Base-by-base conservation (phyloP, 2,113 vertebrate genomes). In the Trematomus loennbergii region DNA sequence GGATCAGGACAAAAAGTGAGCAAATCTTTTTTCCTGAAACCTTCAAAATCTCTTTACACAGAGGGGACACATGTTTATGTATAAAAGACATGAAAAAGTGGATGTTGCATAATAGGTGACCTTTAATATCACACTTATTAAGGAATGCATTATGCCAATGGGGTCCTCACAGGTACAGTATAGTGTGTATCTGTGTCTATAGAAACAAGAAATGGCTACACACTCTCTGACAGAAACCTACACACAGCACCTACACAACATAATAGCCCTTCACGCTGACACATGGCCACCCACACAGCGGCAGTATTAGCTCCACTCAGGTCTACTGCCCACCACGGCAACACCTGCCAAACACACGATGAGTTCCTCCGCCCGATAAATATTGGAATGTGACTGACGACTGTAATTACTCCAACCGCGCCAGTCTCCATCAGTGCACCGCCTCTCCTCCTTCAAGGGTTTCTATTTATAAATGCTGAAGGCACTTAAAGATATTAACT, bases 301-400 rank as follows among this genome's bases (percentile, higher is more conserved):
- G 83, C 90, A 91, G 84, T 89, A 90, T 90, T 91, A 91, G 90
- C 84, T 88, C 55, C 78, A 74, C 88, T 87, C 85, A 79, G 83
- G 80, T 87, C 85, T 61, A 63, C 72, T 67, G 74, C 87, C 75
- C 84, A 88, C 79, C 71, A 77, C 40, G 58, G 79, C 73, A 59
- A 58, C 43, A 64, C 74, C 83, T 83, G 84, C 72, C 75, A 78
- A 71, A 73, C 69, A 60, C 73, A 75, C 36, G 43, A 60, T 49
- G 69, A 22, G 60, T 46, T 70, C 40, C 40, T 45, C 4, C 25
- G 58, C 4, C 11, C 61, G 55, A 78, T 46, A n/a, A 72, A 72
- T 4, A 64, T 33, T 53, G 18, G 67, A 64, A 85, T 45, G 48
- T 78, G 75, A 88, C 74, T 25, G 82, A 88, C 61, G 48, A 74